Conservation (phyloP, 2,888 invertebrate genomes). For the Acrobasis suavella region DNA sequence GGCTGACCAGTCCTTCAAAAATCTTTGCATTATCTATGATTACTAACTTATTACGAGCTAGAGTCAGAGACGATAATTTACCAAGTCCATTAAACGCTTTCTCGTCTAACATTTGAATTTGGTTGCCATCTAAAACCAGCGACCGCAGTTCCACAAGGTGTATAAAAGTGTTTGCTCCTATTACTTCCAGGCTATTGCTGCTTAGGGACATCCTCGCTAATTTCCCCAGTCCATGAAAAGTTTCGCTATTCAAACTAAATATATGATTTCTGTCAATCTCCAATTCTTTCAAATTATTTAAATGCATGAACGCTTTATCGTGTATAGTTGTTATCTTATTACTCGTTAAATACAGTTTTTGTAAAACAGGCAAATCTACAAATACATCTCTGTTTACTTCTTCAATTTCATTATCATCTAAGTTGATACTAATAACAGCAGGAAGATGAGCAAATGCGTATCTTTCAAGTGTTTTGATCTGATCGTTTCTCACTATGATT, state of each 20-base stretch:
- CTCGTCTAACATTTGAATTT: constrained; percentile 73
- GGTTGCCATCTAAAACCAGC: constrained; percentile 67
- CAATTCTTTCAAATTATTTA: constrained; percentile 86
- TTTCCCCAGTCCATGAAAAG: constrained; percentile 87
- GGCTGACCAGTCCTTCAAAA: constrained; percentile 54
- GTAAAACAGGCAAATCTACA: constrained; percentile 85
- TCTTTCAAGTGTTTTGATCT: constrained; percentile 83
- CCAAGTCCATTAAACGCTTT: constrained; percentile 66
- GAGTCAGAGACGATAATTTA: constrained; percentile 54
- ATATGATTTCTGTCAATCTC: constrained; percentile 90
- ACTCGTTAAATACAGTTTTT: constrained; percentile 89
- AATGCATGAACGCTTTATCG: constrained; percentile 89
- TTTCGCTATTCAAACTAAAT: constrained; percentile 87
- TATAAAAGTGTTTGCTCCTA: constrained; percentile 88
- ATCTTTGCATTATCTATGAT: constrained; percentile 57
- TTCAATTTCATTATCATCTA: constrained; percentile 87
- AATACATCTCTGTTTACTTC: constrained; percentile 89
- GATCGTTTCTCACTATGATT: constrained; percentile 85
- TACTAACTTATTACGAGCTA: constrained; percentile 61
- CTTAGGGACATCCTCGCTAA: constrained; percentile 87
- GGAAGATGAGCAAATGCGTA: constrained; percentile 87
- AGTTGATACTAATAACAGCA: constrained; percentile 83
- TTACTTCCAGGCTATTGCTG: constrained; percentile 87
- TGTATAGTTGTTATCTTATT: constrained; percentile 93
- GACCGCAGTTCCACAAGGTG: constrained; percentile 56